Conservation (phyloP, 1,140 invertebrate species). For the Tetragnatha versicolor region DNA sequence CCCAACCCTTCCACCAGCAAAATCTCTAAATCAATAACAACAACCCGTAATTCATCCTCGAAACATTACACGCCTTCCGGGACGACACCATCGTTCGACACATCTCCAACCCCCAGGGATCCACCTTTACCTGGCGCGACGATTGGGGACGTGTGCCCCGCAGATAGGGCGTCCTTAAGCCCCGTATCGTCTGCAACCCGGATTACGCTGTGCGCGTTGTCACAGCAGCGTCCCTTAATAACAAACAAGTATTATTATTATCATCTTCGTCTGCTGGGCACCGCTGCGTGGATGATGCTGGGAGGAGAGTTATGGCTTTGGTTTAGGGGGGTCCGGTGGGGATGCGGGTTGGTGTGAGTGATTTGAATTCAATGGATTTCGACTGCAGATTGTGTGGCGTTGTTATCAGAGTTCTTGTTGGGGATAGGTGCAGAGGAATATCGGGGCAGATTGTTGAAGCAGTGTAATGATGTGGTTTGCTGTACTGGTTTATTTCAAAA, state of each 20-base stretch:
- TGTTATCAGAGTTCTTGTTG: too few species aligned
- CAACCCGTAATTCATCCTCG: not conserved
- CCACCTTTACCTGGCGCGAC: slow-evolving; percentile 3
- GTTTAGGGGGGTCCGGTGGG: too few species aligned
- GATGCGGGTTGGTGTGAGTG: too few species aligned
- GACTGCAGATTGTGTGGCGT: too few species aligned
- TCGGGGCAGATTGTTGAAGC: too few species aligned
- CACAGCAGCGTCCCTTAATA: slow-evolving; percentile 7
- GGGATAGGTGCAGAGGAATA: too few species aligned
- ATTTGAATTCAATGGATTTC: too few species aligned
- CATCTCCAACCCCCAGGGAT: not conserved
- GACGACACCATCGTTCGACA: not conserved
- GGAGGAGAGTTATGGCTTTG: too few species aligned
- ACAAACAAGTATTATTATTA: slow-evolving; percentile 20
- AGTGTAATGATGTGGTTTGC: too few species aligned
- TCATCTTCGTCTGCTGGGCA: too few species aligned
- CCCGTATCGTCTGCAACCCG: not conserved
- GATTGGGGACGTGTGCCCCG: not conserved
- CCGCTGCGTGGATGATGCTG: not conserved
- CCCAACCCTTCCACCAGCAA: too few species aligned
- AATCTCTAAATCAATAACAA: slow-evolving; percentile 18
- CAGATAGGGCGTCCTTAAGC: slow-evolving; percentile 4
- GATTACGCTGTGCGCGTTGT: slow-evolving; percentile 18
- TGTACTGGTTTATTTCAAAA: too few species aligned
- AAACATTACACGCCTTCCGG: slow-evolving; percentile 1